phyloP scores from a whole-genome alignment of 2,888 invertebrate species.

The Chalcis sispes region DNA sequence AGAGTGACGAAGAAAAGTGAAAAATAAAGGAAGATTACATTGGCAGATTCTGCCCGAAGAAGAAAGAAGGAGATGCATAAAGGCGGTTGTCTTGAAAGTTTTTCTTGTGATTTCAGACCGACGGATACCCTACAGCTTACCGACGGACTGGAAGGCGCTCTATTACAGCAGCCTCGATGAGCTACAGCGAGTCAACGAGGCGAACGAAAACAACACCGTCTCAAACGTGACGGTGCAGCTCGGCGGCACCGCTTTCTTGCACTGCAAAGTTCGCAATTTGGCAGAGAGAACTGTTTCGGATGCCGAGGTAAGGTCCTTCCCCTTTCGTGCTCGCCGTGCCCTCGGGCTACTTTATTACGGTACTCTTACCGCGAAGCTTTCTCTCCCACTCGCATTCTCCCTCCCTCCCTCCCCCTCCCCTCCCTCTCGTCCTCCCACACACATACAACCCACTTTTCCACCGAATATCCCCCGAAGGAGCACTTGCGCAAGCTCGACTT shows the following conservation, averaged over 20 bases:
- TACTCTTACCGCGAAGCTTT: not conserved
- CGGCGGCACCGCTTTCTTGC: constrained; percentile 87
- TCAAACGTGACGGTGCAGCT: constrained; percentile 87
- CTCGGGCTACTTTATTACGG: constrained; percentile 22
- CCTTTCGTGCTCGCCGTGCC: not conserved
- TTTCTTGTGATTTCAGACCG: constrained; percentile 67
- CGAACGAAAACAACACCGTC: constrained; percentile 84
- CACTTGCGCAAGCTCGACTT: not conserved
- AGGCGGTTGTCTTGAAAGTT: constrained; percentile 39
- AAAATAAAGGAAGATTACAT: too few species aligned
- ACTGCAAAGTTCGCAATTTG: constrained; percentile 87
- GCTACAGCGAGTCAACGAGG: constrained; percentile 75
- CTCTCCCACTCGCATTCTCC: too few species aligned
- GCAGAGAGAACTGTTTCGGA: constrained; percentile 83
- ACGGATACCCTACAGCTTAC: constrained; percentile 73
- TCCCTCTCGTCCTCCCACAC: too few species aligned
- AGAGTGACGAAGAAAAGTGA: too few species aligned
- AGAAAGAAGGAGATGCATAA: too few species aligned
- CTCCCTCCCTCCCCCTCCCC: too few species aligned
- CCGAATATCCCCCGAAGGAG: constrained; percentile 9
- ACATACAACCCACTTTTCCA: constrained; percentile 1
- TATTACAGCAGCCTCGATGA: constrained; percentile 75
- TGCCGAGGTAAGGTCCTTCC: constrained; percentile 69
- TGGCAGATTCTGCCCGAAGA: not conserved
- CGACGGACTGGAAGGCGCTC: constrained; percentile 73